Evolutionary conservation across 2,797 vertebrate genomes (phyloP).

Genomic region (Aplochiton taeniatus): DNA sequence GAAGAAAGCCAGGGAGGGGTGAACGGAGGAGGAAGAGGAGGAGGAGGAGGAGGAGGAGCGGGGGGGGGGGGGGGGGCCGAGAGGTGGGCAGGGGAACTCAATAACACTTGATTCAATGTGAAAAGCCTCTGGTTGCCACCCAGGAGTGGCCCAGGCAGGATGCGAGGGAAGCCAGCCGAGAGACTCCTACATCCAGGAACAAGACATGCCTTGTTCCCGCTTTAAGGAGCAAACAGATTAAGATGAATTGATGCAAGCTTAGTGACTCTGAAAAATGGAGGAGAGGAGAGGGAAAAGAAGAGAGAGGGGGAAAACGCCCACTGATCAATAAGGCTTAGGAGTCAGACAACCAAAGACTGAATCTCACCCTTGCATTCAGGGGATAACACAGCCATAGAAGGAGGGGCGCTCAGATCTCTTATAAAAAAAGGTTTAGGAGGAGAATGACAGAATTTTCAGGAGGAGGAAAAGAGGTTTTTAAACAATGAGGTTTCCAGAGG

Average conservation of each 20-base stretch:
- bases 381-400: constrained; percentile 64
- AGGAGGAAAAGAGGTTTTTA: constrained; percentile 2
- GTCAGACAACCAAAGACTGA: constrained; percentile 70
- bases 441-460: constrained; percentile 45
- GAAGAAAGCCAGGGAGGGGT: constrained; percentile 53
- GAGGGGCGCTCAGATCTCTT: constrained; percentile 58
- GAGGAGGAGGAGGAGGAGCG: constrained; percentile 56
- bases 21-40: too few species aligned
- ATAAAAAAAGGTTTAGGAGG: constrained; percentile 44
- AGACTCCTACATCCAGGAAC: constrained; percentile 78
- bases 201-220: constrained; percentile 81
- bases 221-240: constrained; percentile 83
- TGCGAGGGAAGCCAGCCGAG: constrained; percentile 74
- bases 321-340: constrained; percentile 79
- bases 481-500: constrained; percentile 21
- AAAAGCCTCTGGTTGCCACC: constrained; percentile 81
- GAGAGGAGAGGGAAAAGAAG: constrained; percentile 31
- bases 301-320: constrained; percentile 61
- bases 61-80: constrained; percentile 44
- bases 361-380: constrained; percentile 66
- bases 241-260: constrained; percentile 81
- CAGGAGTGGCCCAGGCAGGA: constrained; percentile 76
- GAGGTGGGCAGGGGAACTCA: constrained; percentile 76
- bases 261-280: constrained; percentile 76
- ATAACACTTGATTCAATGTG: constrained; percentile 84